Percentiles rank a stretch among this genome's conserved stretches.
Conservation (phyloP, 2,113 vertebrate species). For the Petaurus breviceps region DNA sequence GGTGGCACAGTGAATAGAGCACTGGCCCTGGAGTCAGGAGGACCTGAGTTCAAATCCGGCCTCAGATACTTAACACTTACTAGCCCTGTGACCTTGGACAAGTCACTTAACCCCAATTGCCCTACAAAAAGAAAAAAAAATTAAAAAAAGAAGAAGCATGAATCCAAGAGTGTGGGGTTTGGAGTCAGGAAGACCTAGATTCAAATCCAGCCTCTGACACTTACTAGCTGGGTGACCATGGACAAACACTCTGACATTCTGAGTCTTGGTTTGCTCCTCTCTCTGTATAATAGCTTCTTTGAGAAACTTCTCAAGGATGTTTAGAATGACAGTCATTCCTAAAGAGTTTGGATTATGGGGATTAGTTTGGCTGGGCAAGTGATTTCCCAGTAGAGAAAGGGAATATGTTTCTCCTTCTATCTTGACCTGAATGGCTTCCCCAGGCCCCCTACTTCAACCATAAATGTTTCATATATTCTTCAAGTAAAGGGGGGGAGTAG, state of each 20-base stretch:
- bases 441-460: background rate
- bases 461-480: slow-evolving; percentile 2
- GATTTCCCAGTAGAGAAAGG: background rate
- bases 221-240: background rate
- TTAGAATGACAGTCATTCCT: background rate
- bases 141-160: background rate
- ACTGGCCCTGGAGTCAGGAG: too few species aligned
- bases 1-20: too few species aligned
- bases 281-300: background rate
- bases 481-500: background rate
- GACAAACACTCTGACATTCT: background rate
- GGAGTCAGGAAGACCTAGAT: background rate
- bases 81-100: too few species aligned
- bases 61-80: too few species aligned
- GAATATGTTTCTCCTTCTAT: background rate
- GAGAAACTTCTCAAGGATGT: background rate
- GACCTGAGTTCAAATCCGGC: too few species aligned
- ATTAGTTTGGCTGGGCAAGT: background rate
- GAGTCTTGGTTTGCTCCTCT: background rate
- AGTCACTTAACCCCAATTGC: too few species aligned
- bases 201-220: background rate
- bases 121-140: too few species aligned
- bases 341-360: background rate
- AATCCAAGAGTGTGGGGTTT: background rate
- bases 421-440: background rate